Percentiles rank a stretch among this genome's conserved stretches.
phyloP scores from a whole-genome alignment of 1,140 invertebrate species.

The Heliconius himera region DNA sequence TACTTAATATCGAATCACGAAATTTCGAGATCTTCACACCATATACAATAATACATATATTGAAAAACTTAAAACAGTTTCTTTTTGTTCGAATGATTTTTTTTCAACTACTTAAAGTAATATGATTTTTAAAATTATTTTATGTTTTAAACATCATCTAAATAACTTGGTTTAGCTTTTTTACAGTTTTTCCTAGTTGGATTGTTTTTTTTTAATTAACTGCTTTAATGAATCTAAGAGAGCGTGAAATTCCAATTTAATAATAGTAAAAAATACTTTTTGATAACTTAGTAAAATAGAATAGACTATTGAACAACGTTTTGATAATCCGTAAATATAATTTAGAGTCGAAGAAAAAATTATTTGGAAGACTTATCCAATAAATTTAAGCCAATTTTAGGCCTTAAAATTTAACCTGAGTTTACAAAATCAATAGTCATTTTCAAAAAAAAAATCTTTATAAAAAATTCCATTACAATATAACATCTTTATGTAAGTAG shows the following conservation, averaged over 20 bases:
- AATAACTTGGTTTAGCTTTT: too few relatives aligned
- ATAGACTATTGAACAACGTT: background rate
- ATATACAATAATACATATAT: background rate
- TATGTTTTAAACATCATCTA: too few relatives aligned
- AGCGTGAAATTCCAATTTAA: background rate
- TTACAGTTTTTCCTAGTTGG: background rate
- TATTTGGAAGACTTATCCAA: conserved; percentile 6
- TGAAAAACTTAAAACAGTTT: background rate
- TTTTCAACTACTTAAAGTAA: background rate
- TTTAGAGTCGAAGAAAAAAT: background rate
- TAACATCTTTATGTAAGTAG: background rate
- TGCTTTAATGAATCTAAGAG: background rate
- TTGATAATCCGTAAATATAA: background rate
- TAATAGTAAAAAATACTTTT: background rate
- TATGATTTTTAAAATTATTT: too few relatives aligned
- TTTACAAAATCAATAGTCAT: background rate
- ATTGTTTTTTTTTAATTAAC: too few relatives aligned
- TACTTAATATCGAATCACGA: background rate
- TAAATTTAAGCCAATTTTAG: conserved; percentile 22
- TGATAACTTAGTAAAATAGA: background rate
- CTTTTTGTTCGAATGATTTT: background rate
- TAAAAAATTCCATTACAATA: background rate
- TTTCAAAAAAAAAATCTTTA: background rate
- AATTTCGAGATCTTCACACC: background rate
- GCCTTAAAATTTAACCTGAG: conserved; percentile 7